Conservation (phyloP, 2,888 invertebrate species). For the Andrena minutula region DNA sequence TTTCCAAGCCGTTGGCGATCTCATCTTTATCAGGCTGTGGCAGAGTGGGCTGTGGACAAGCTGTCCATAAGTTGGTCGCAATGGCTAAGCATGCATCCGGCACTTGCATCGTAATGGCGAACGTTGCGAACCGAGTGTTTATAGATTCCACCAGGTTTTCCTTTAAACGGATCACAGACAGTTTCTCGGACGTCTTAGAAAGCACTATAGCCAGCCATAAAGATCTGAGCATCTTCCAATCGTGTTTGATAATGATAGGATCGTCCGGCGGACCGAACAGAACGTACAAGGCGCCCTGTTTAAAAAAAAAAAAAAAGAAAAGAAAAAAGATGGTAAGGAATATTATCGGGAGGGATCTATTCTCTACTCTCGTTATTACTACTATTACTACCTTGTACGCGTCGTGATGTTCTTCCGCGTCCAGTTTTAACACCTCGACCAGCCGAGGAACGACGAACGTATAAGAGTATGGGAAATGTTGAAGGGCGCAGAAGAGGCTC, state of each 20-base stretch:
- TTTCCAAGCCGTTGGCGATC: conserved; percentile 82
- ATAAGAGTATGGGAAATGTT: conserved; percentile 90
- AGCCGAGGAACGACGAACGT: conserved; percentile 88
- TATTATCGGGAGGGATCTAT: neutral
- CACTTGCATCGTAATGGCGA: conserved; percentile 87
- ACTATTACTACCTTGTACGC: conserved; percentile 87
- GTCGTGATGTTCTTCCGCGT: conserved; percentile 88
- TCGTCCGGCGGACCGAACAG: conserved; percentile 89
- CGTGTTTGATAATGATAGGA: conserved; percentile 89
- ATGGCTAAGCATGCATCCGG: conserved; percentile 86
- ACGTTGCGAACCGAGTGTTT: conserved; percentile 88
- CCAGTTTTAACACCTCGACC: conserved; percentile 87
- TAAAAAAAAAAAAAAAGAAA: conserved; percentile 35
- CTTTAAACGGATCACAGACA: conserved; percentile 89
- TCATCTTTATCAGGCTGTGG: conserved; percentile 83
- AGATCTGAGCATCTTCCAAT: conserved; percentile 90
- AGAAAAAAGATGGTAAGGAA: conserved; percentile 28
- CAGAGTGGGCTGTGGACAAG: conserved; percentile 81
- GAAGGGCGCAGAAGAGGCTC: conserved; percentile 88
- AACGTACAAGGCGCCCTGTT: conserved; percentile 91
- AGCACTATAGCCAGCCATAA: conserved; percentile 93
- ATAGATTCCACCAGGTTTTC: conserved; percentile 87
- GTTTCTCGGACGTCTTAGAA: conserved; percentile 94
- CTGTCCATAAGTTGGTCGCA: conserved; percentile 85
- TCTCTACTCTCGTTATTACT: neutral